phyloP scores from a whole-genome alignment of 2,888 invertebrate genomes.

The Physocephala rufipes region DNA sequence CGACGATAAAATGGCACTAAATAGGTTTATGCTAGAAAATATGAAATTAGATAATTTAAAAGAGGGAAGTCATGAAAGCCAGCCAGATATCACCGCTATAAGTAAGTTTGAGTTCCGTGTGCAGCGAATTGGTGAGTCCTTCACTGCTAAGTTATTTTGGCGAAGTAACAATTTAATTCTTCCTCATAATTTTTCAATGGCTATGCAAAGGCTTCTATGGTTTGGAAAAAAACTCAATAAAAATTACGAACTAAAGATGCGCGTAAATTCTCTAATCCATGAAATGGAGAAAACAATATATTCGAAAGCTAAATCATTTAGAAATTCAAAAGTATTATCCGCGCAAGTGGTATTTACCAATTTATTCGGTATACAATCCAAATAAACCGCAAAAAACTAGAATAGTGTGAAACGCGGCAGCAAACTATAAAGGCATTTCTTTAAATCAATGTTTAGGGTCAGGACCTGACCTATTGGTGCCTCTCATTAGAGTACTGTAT shows the following conservation, averaged over 20 bases:
- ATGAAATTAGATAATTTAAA: slow-evolving; percentile 24
- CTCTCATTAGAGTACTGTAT: slow-evolving; percentile 56
- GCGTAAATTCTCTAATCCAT: background rate
- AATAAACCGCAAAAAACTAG: slow-evolving; percentile 11
- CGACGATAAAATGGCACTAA: slow-evolving; percentile 24
- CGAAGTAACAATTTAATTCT: slow-evolving; percentile 42
- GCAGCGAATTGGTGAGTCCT: slow-evolving; percentile 20
- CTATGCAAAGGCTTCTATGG: slow-evolving; percentile 40
- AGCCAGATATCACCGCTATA: too few relatives aligned
- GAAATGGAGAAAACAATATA: background rate
- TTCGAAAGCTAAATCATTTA: too few relatives aligned
- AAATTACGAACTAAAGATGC: slow-evolving; percentile 28
- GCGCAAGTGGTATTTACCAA: slow-evolving; percentile 17
- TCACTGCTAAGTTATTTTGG: slow-evolving; percentile 45
- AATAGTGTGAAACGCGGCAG: slow-evolving; percentile 19
- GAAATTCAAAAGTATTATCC: background rate
- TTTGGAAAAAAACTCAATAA: slow-evolving; percentile 43
- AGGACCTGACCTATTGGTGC: slow-evolving; percentile 55
- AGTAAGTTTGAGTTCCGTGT: slow-evolving; percentile 15
- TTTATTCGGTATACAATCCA: background rate
- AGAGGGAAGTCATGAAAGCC: background rate
- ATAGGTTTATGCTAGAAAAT: slow-evolving; percentile 32
- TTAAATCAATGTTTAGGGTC: slow-evolving; percentile 50
- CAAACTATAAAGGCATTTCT: slow-evolving; percentile 41
- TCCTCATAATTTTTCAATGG: slow-evolving; percentile 45